Evolutionary conservation across 2,888 invertebrate species (phyloP).

Genomic region (Drosophila kuntzei): DNA sequence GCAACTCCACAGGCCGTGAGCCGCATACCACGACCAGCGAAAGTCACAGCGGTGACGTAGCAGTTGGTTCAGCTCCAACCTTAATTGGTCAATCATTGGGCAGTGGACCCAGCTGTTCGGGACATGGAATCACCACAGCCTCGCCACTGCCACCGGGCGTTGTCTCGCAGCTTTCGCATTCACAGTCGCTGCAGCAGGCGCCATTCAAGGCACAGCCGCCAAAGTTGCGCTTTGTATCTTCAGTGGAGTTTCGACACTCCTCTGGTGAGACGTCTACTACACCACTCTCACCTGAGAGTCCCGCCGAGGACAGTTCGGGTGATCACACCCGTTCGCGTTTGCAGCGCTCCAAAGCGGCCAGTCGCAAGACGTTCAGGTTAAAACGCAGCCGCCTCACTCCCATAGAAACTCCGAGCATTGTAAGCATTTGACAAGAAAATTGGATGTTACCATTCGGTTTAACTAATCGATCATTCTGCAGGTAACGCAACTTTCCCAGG

Average conservation of each 20-base stretch:
- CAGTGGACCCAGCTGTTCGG: slow-evolving; percentile 68
- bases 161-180: slow-evolving; percentile 86
- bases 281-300: slow-evolving; percentile 91
- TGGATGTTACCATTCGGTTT: too few relatives aligned
- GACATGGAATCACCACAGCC: slow-evolving; percentile 66
- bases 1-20: slow-evolving; percentile 87
- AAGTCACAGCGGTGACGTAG: slow-evolving; percentile 84
- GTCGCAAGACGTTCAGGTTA: slow-evolving; percentile 96
- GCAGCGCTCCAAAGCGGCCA: slow-evolving; percentile 96
- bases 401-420: slow-evolving; percentile 88
- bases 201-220: slow-evolving; percentile 86
- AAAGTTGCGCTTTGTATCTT: slow-evolving; percentile 92
- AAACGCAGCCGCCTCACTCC: slow-evolving; percentile 90
- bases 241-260: slow-evolving; percentile 92
- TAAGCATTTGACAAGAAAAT: slow-evolving; percentile 40
- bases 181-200: slow-evolving; percentile 85
- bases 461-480: slow-evolving; percentile 21
- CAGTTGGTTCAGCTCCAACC: slow-evolving; percentile 78
- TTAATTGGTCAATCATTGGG: slow-evolving; percentile 67
- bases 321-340: slow-evolving; percentile 89
- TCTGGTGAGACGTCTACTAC: slow-evolving; percentile 92
- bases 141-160: slow-evolving; percentile 81
- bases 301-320: slow-evolving; percentile 89
- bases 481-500: slow-evolving; percentile 75
- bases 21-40: slow-evolving; percentile 85